Percentiles rank a stretch among this genome's conserved stretches.
Conservation (phyloP, 2,113 vertebrate genomes). For the Phaethon lepturus region DNA sequence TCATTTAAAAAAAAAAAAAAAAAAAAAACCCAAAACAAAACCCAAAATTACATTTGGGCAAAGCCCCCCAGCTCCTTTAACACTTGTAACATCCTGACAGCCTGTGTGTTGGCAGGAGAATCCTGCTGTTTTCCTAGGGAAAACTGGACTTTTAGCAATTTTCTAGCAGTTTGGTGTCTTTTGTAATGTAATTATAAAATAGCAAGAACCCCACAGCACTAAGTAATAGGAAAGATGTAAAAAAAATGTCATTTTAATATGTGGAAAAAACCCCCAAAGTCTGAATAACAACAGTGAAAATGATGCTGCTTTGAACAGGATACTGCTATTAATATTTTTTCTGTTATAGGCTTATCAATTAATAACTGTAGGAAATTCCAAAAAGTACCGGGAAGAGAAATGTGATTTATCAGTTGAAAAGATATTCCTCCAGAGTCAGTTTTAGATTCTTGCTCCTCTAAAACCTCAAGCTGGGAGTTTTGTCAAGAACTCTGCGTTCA, state of each 20-base stretch:
- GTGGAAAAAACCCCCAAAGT: not conserved
- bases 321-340: not conserved
- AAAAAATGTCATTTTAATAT: constrained; percentile 39
- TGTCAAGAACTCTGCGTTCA: not conserved
- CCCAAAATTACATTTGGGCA: not conserved
- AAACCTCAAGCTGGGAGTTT: not conserved
- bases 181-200: constrained; percentile 20
- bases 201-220: not conserved
- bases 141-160: not conserved
- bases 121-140: constrained; percentile 10
- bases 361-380: not conserved
- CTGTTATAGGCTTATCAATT: not conserved
- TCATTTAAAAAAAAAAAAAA: not conserved
- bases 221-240: constrained; percentile 22
- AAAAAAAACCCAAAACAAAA: no score
- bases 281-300: not conserved
- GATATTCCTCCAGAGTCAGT: not conserved
- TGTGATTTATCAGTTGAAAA: not conserved
- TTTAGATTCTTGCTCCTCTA: not conserved
- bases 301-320: not conserved
- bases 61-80: not conserved
- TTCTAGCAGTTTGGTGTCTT: not conserved
- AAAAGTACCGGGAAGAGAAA: not conserved
- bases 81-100: not conserved
- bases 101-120: not conserved